These are phyloP conservation scores for Crotalus helleri DNA, from an alignment of 2,113 vertebrate genomes.

Conservation along the genomic window DNA sequence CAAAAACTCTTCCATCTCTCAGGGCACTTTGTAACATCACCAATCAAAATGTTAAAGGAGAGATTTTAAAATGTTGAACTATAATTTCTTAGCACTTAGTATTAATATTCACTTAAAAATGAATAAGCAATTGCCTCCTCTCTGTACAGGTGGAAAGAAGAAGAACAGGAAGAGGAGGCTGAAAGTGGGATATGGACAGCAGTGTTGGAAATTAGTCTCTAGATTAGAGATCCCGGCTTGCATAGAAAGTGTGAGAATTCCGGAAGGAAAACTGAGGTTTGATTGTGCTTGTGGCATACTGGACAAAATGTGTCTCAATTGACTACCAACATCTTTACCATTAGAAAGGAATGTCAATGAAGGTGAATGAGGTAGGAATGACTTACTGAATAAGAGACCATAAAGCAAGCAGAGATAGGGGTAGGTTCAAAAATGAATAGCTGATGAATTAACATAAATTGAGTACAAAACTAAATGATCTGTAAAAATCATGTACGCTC, in stretches of 20 bases:
- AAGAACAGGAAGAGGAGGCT: not conserved
- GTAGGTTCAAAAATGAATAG: not conserved
- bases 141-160: not conserved
- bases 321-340: not conserved
- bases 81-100: not conserved
- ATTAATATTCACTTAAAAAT: not conserved
- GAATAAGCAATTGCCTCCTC: not conserved
- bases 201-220: not conserved
- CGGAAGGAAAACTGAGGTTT: not conserved
- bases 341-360: not conserved
- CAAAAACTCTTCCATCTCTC: not conserved
- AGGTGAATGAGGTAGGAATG: not conserved
- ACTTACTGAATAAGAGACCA: not conserved
- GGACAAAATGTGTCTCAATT: not conserved
- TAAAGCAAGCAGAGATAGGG: not conserved
- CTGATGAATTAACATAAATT: not conserved
- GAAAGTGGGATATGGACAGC: not conserved
- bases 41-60: not conserved
- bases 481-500: not conserved
- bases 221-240: not conserved
- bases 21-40: not conserved
- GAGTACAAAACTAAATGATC: not conserved
- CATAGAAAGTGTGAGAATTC: not conserved
- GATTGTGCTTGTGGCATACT: not conserved
- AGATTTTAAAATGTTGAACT: not conserved